A percentile compares a stretch with the other conserved stretches of the same genome.
Evolutionary conservation across 2,113 vertebrate genomes (phyloP).

Genomic region (Campylomormyrus tamandua): DNA sequence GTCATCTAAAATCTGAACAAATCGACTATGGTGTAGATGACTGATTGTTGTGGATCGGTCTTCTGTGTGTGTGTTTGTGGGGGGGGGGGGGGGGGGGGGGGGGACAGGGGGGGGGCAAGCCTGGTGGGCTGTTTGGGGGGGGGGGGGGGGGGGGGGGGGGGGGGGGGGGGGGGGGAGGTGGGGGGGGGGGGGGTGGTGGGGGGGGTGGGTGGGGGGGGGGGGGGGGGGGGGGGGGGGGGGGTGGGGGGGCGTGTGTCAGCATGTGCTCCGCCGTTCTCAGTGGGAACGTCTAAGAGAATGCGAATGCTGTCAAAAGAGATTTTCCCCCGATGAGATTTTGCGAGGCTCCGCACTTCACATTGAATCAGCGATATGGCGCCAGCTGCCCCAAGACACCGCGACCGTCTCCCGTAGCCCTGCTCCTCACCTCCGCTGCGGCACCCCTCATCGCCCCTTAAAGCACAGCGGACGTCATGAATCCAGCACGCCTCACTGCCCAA

Average conservation of each 20-base stretch:
- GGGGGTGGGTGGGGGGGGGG: background rate
- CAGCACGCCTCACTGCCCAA: slow-evolving; percentile 28
- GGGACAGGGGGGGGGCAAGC: no score
- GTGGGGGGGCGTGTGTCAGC: background rate
- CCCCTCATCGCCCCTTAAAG: slow-evolving; percentile 37
- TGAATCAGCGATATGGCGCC: slow-evolving; percentile 42
- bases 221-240: background rate
- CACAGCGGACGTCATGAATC: slow-evolving; percentile 38
- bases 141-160: no score
- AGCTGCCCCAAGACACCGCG: slow-evolving; percentile 9
- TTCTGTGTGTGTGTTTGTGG: background rate
- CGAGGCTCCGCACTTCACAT: slow-evolving; percentile 56
- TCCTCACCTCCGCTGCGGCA: background rate
- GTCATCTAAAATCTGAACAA: background rate
- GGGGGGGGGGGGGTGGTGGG: no score
- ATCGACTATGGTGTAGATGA: background rate
- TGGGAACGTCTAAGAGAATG: slow-evolving; percentile 37
- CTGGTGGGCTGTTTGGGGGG: no score
- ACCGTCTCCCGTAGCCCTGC: background rate
- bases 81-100: background rate
- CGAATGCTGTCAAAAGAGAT: slow-evolving; percentile 61
- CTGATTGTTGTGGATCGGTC: background rate
- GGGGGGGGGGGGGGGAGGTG: no score
- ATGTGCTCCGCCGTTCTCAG: background rate
- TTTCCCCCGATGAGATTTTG: slow-evolving; percentile 48